These are phyloP conservation scores for Calliphora vomitoria DNA, from an alignment of 2,888 invertebrate species.

Conservation along the genomic window DNA sequence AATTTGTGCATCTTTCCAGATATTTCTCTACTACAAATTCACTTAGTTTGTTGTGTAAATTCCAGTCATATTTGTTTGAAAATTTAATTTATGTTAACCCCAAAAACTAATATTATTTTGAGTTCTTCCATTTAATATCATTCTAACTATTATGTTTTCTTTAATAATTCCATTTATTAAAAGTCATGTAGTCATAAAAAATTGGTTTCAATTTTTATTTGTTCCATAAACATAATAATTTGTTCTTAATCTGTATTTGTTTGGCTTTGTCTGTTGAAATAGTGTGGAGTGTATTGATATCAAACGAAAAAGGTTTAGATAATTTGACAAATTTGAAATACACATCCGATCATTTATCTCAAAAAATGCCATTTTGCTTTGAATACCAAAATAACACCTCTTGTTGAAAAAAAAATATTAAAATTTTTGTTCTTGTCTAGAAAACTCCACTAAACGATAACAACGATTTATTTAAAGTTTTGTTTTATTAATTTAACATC, in stretches of 20 bases:
- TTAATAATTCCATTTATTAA: not conserved
- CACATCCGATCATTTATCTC: no score
- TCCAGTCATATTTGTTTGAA: not conserved
- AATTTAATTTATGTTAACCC: not conserved
- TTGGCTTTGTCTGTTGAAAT: not conserved
- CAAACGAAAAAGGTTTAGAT: not conserved
- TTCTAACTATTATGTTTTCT: not conserved
- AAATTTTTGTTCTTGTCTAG: no score
- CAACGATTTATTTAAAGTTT: no score
- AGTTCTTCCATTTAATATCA: no score
- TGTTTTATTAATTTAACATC: not conserved
- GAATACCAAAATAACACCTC: no score
- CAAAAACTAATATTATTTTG: no score
- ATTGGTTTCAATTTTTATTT: conserved; percentile 30
- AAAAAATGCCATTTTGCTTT: no score
- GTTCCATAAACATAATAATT: conserved; percentile 9
- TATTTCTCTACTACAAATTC: not conserved
- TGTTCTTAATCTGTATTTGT: conserved; percentile 33
- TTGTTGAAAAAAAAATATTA: no score
- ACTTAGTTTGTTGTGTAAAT: not conserved
- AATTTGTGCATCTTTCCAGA: no score
- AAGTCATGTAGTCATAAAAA: conserved; percentile 44
- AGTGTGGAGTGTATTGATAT: no score
- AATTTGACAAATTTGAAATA: conserved; percentile 9
- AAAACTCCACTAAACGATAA: no score